Evolutionary conservation across 2,888 invertebrate genomes (phyloP), one percentile per base, ranked within the genome.

Genomic region (Orthosia gothica): DNA sequence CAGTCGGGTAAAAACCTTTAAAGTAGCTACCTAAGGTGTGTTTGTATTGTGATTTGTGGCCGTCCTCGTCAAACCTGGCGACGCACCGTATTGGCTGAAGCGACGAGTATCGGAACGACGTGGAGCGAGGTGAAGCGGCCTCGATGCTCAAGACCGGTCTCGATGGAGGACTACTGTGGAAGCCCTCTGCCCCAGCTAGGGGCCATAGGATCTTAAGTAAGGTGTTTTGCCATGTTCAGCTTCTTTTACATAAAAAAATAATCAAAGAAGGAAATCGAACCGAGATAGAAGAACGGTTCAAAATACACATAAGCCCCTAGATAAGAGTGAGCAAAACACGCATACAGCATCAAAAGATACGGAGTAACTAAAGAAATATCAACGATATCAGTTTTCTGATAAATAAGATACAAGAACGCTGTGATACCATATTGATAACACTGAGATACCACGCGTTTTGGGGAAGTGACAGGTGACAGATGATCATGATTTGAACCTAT

Each of bases 311-410:
- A 59, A 76, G 54, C 52, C 58, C 26, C 5, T 13, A 49, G 79
- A 79, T 79, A 79, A 79, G 49, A n/a, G 16, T 49, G 52, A 68
- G 26, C 5, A 12, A 23, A 74, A 64, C 40, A 68, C 79, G 61
- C 59, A 32, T 11, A 62, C 26, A 67, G 50, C 65, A 70, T 68
- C 59, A 62, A 18, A 23, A 69, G 57, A 71, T 71, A 69, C 54
- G 68, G 18, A 26, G 65, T 18, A 11, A 61, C 20, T 63, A 12
- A 49, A 49, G 50, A 58, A 69, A 55, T 54, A 49, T 73, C 58
- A 57, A 49, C 26, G 23, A 32, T 76, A 80, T 81, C 76, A 71
- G 47, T 55, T 66, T 3, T 16, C 40, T 49, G 69, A 66, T 59
- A 63, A 20, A n/a, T 12, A 23, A 58, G 65, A 77, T 70, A 79